Conservation (phyloP, 2,888 invertebrate species). For the Tolmerus cingulatus region DNA sequence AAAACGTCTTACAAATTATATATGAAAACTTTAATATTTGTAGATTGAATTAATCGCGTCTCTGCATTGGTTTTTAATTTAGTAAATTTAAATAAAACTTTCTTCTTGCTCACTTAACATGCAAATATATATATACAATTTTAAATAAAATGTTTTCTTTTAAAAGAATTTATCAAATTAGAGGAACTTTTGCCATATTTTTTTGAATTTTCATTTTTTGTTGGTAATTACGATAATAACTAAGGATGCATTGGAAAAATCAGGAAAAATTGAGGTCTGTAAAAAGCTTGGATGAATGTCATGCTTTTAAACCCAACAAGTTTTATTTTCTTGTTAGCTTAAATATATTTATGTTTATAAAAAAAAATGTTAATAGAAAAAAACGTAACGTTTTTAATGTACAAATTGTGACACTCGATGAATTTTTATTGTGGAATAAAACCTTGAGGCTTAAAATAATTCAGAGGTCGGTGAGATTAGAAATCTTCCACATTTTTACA, state of each 20-base stretch:
- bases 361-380: not conserved
- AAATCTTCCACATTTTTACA: not conserved
- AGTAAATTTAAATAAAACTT: not conserved
- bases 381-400: too few species aligned
- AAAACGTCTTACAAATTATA: not conserved
- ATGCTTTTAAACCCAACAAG: not conserved
- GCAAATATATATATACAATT: not conserved
- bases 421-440: too few species aligned
- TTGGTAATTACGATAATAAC: not conserved
- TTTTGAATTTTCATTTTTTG: not conserved
- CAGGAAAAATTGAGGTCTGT: not conserved
- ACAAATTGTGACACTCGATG: too few species aligned
- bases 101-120: not conserved
- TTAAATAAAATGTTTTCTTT: not conserved
- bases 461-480: not conserved
- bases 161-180: not conserved
- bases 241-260: not conserved
- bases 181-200: not conserved
- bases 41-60: not conserved
- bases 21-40: not conserved
- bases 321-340: not conserved
- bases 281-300: not conserved
- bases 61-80: not conserved
- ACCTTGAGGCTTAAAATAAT: too few species aligned
- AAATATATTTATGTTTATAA: too few species aligned